These are phyloP conservation scores for Callyntrura sp. DNA, from an alignment of 2,888 invertebrate species.

Conservation along the genomic window DNA sequence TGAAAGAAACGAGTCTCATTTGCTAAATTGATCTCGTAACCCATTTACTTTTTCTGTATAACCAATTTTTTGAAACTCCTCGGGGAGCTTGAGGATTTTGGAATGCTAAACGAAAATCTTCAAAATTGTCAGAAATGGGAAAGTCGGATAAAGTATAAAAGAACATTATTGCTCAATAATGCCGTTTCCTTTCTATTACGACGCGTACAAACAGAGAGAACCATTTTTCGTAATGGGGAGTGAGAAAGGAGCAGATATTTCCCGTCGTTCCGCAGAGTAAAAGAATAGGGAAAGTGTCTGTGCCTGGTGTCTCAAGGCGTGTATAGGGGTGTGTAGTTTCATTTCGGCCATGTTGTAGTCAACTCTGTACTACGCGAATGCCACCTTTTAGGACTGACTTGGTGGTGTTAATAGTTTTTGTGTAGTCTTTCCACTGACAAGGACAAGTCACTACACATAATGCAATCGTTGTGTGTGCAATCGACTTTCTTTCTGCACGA, in stretches of 20 bases:
- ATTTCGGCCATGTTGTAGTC: slow-evolving; percentile 1
- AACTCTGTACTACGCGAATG: neutral
- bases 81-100: slow-evolving; percentile 52
- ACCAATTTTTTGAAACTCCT: slow-evolving; percentile 54
- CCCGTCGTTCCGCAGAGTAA: slow-evolving; percentile 11
- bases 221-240: slow-evolving; percentile 28
- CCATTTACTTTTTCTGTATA: slow-evolving; percentile 70
- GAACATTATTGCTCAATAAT: slow-evolving; percentile 74
- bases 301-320: slow-evolving; percentile 52
- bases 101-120: slow-evolving; percentile 71
- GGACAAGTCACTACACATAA: slow-evolving; percentile 25
- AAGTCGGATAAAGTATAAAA: slow-evolving; percentile 45
- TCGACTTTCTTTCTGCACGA: slow-evolving; percentile 17
- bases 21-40: slow-evolving; percentile 78
- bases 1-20: slow-evolving; percentile 73
- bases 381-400: slow-evolving; percentile 24
- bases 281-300: slow-evolving; percentile 47
- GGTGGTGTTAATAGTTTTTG: slow-evolving; percentile 29
- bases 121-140: slow-evolving; percentile 55
- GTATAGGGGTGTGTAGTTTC: slow-evolving; percentile 37
- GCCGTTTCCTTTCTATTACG: slow-evolving; percentile 53
- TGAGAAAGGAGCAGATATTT: slow-evolving; percentile 25
- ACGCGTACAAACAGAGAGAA: slow-evolving; percentile 1
- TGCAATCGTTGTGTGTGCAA: slow-evolving; percentile 23
- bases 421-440: slow-evolving; percentile 9